Percentiles rank a stretch among this genome's conserved stretches.
Evolutionary conservation across 1,140 invertebrate genomes (phyloP).

Genomic region (Drosophila equinoxialis): DNA sequence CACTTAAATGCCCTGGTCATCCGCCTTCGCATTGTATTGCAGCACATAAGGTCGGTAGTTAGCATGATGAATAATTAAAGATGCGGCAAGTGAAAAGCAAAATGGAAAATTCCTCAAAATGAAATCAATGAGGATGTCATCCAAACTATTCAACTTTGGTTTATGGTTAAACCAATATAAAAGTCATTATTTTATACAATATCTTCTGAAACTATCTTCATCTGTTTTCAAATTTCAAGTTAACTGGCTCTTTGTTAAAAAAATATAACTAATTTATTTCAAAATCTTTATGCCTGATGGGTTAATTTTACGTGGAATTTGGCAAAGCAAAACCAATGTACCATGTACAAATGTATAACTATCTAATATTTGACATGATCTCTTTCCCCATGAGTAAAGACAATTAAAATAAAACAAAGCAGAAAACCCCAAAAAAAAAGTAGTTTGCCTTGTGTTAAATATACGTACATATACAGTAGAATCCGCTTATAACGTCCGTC

Average conservation of each 20-base stretch:
- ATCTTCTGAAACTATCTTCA: too few relatives aligned
- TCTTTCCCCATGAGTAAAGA: constrained; percentile 1
- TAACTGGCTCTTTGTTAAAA: too few relatives aligned
- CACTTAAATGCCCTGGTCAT: constrained; percentile 21
- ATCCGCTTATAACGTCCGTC: too few relatives aligned
- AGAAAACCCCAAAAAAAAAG: not conserved
- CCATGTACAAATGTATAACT: not conserved
- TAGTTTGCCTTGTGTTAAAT: constrained; percentile 8
- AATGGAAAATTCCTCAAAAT: not conserved
- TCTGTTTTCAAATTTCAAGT: too few relatives aligned
- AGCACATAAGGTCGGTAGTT: not conserved
- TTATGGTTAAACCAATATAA: too few relatives aligned
- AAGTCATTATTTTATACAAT: too few relatives aligned
- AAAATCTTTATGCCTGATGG: too few relatives aligned
- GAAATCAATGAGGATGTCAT: too few relatives aligned
- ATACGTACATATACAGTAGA: too few relatives aligned
- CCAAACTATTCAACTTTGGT: too few relatives aligned
- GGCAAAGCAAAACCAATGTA: not conserved
- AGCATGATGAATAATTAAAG: constrained; percentile 4
- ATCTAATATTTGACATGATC: not conserved
- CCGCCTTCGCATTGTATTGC: constrained; percentile 6
- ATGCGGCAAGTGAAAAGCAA: constrained; percentile 11
- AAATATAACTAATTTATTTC: too few relatives aligned
- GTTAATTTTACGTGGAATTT: too few relatives aligned
- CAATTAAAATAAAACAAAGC: constrained; percentile 10